Percentiles rank a stretch among this genome's conserved stretches.
These are phyloP conservation scores for Dascillus cervinus DNA, from an alignment of 2,888 invertebrate species.

Conservation along the genomic window DNA sequence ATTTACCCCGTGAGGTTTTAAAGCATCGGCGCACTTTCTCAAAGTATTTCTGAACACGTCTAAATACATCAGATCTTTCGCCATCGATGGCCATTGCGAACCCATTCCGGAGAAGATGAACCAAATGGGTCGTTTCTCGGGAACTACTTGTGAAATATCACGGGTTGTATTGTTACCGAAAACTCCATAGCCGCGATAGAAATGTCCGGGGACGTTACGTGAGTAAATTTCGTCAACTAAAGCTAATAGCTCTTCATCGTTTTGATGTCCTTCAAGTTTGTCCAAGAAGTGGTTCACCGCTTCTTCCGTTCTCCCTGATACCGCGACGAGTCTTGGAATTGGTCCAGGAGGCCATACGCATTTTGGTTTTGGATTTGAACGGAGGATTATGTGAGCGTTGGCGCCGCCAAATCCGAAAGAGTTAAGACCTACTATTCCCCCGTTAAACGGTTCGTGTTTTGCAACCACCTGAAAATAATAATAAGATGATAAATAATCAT, in stretches of 20 bases:
- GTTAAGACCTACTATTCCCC: constrained; percentile 89
- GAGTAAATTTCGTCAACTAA: constrained; percentile 69
- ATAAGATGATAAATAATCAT: no score
- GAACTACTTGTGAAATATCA: constrained; percentile 44
- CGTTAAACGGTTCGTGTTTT: constrained; percentile 74
- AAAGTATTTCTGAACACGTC: constrained; percentile 76
- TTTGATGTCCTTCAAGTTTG: constrained; percentile 49
- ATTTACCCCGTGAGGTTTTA: constrained; percentile 74
- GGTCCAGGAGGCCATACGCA: constrained; percentile 48
- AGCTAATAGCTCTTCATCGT: constrained; percentile 68
- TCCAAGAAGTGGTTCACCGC: constrained; percentile 62
- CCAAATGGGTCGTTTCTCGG: constrained; percentile 78
- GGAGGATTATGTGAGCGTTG: constrained; percentile 84
- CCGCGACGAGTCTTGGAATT: constrained; percentile 62
- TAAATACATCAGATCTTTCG: constrained; percentile 72
- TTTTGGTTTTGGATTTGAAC: constrained; percentile 68
- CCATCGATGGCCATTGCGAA: constrained; percentile 97
- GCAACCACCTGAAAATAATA: constrained; percentile 67
- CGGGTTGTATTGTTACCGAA: constrained; percentile 49
- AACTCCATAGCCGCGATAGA: constrained; percentile 74
- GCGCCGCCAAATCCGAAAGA: constrained; percentile 99
- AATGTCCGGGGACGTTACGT: constrained; percentile 65
- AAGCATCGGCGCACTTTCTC: constrained; percentile 63
- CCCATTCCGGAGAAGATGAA: constrained; percentile 98
- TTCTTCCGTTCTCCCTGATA: constrained; percentile 80